phyloP scores from a whole-genome alignment of 2,113 vertebrate species.

The Siphamia tubifer region DNA sequence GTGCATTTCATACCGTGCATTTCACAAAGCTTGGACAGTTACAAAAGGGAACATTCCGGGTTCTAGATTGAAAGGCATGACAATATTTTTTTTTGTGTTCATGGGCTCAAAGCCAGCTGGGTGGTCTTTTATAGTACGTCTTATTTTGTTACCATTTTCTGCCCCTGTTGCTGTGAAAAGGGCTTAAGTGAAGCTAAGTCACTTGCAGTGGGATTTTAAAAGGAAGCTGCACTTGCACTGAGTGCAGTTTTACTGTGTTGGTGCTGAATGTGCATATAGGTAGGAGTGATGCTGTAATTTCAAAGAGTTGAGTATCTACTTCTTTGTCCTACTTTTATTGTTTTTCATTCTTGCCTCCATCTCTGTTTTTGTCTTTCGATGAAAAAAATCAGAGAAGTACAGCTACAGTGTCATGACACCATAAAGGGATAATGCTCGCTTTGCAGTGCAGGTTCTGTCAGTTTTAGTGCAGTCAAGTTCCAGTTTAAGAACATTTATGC shows the following conservation, averaged over 20 bases:
- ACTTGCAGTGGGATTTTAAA: constrained; percentile 23
- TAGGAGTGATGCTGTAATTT: neutral
- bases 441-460: neutral
- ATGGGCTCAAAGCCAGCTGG: neutral
- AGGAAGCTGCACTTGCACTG: constrained; percentile 1
- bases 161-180: constrained; percentile 21
- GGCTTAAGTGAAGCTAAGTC: constrained; percentile 46
- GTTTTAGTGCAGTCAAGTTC: neutral
- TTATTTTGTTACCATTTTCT: neutral
- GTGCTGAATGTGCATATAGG: constrained; percentile 23
- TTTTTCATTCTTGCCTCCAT: neutral
- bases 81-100: neutral
- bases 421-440: neutral
- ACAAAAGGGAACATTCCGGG: neutral
- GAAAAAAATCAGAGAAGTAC: neutral
- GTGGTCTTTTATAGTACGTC: neutral
- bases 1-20: neutral
- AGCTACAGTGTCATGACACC: neutral
- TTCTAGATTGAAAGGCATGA: neutral
- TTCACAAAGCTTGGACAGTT: neutral
- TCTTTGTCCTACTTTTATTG: neutral
- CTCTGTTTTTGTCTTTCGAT: neutral
- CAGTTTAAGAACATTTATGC: neutral
- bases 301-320: neutral
- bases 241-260: neutral